Evolutionary conservation across 2,888 invertebrate species (phyloP).

Genomic region (Eupithecia vulgata): DNA sequence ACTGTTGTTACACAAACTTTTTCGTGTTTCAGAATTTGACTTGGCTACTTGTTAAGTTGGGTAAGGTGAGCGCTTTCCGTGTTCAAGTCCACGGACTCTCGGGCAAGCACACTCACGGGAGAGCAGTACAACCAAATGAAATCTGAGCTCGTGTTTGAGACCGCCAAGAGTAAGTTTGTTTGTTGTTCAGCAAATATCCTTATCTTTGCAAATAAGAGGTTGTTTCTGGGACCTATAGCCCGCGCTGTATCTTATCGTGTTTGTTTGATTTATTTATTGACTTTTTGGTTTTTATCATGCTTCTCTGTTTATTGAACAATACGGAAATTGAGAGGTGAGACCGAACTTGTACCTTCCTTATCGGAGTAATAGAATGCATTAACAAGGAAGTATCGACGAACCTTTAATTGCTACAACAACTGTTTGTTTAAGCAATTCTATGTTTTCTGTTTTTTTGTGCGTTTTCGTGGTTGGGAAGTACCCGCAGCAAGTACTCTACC

Average conservation of each 20-base stretch:
- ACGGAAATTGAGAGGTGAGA: background rate
- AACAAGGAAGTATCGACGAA: no score
- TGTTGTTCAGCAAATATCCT: slow-evolving; percentile 36
- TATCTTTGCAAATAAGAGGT: slow-evolving; percentile 29
- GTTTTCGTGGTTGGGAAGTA: no score
- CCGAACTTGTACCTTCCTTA: background rate
- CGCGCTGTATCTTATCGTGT: slow-evolving; percentile 15
- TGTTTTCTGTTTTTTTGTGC: no score
- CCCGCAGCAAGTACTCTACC: no score
- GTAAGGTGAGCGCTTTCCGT: slow-evolving; percentile 53
- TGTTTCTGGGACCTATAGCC: slow-evolving; percentile 15
- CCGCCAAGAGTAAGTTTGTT: slow-evolving; percentile 33
- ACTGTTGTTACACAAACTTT: slow-evolving; percentile 71
- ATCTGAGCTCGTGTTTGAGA: slow-evolving; percentile 34
- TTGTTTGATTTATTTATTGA: slow-evolving; percentile 25
- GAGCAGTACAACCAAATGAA: slow-evolving; percentile 41
- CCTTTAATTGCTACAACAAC: no score
- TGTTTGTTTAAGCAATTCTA: no score
- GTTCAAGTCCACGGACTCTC: slow-evolving; percentile 44
- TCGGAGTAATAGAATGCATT: background rate
- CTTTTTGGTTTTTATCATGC: slow-evolving; percentile 3
- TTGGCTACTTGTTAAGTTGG: slow-evolving; percentile 64
- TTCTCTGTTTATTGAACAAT: background rate
- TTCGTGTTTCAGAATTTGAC: slow-evolving; percentile 71
- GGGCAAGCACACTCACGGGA: slow-evolving; percentile 32